phyloP scores from a whole-genome alignment of 2,797 vertebrate genomes.

The Lates japonicus region DNA sequence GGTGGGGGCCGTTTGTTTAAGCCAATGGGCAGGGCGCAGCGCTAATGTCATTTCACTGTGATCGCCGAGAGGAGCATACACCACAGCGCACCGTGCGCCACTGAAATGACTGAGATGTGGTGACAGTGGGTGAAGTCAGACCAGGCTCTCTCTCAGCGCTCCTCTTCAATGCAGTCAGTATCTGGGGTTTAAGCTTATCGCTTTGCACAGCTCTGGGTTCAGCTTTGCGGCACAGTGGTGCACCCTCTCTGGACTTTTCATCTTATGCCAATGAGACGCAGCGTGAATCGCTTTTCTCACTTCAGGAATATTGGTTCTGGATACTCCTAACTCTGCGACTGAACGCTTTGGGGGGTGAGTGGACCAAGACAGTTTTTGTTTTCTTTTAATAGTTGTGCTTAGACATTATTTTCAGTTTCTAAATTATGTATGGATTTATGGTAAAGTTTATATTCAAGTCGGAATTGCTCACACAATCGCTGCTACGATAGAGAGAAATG shows the following conservation, averaged over 20 bases:
- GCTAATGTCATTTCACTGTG: constrained; percentile 81
- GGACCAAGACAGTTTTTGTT: not conserved
- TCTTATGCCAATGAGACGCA: constrained; percentile 75
- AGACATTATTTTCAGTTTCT: not conserved
- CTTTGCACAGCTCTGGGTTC: constrained; percentile 49
- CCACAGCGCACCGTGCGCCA: constrained; percentile 74
- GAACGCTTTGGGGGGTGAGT: constrained; percentile 74
- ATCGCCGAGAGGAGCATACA: constrained; percentile 60
- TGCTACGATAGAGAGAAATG: not conserved
- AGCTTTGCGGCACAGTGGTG: constrained; percentile 48
- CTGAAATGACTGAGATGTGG: constrained; percentile 64
- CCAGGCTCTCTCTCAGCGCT: constrained; percentile 42
- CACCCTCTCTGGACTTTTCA: constrained; percentile 68
- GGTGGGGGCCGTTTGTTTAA: constrained; percentile 76
- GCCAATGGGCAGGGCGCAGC: constrained; percentile 85
- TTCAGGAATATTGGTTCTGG: constrained; percentile 82
- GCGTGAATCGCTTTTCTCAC: constrained; percentile 65
- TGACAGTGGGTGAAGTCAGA: constrained; percentile 70
- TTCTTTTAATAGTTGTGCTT: not conserved
- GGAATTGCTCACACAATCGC: not conserved
- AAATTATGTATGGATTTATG: fast-evolving
- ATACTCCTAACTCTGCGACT: constrained; percentile 58
- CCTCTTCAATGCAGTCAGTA: constrained; percentile 67
- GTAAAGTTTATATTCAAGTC: not conserved
- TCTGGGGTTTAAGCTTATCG: constrained; percentile 61